phyloP scores from a whole-genome alignment of 2,113 vertebrate species.

The Chaetorhynchus papuensis region DNA sequence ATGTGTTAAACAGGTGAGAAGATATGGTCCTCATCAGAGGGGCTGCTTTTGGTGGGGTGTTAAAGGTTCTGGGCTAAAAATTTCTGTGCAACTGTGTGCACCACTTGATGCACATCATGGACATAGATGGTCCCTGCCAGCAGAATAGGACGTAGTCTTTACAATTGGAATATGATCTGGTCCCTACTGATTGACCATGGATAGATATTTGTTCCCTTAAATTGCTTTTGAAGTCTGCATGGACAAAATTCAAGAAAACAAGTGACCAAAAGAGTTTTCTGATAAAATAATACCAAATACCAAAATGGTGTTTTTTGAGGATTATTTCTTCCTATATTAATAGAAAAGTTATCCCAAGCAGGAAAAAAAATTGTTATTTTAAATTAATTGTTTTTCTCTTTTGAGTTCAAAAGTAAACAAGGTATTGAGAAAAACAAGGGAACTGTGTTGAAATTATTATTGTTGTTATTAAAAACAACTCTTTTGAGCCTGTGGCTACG shows the following conservation, averaged over 20 bases:
- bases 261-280: not conserved
- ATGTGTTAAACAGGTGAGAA: not conserved
- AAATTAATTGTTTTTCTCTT: not conserved
- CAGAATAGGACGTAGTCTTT: accelerated
- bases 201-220: not conserved
- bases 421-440: not conserved
- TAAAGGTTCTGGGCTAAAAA: not conserved
- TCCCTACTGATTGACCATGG: not conserved
- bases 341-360: not conserved
- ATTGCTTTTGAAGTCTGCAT: not conserved
- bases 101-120: not conserved
- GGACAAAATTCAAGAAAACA: not conserved
- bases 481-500: not conserved
- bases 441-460: not conserved
- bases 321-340: not conserved
- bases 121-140: not conserved
- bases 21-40: not conserved
- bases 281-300: not conserved
- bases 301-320: not conserved
- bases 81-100: not conserved
- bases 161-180: not conserved
- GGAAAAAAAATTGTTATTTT: not conserved
- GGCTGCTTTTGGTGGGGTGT: not conserved
- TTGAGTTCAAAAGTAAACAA: not conserved
- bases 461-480: not conserved